Conservation (phyloP, 2,888 invertebrate species). For the Xestia c-nigrum region DNA sequence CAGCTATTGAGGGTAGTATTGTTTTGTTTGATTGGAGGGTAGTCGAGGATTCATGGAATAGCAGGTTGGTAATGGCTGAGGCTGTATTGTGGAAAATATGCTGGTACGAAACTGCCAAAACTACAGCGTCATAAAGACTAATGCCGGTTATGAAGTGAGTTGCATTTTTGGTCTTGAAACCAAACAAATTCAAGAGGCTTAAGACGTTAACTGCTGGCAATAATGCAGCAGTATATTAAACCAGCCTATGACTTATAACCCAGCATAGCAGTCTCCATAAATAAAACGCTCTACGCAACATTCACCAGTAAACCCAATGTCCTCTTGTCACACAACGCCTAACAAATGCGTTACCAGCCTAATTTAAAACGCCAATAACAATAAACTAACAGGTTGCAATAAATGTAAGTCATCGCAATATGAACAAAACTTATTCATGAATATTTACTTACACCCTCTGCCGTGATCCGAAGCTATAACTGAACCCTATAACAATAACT, state of each 20-base stretch:
- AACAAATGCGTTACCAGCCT: conserved; percentile 52
- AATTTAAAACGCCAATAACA: conserved; percentile 56
- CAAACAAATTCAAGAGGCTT: too few species aligned
- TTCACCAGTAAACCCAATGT: conserved; percentile 30
- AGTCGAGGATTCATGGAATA: conserved; percentile 16
- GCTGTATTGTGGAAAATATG: not conserved
- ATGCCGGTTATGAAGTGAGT: not conserved
- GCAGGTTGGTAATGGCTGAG: not conserved
- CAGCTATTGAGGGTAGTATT: conserved; percentile 1
- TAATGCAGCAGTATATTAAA: not conserved
- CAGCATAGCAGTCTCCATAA: not conserved
- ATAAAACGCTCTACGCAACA: conserved; percentile 24
- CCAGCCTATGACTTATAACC: not conserved
- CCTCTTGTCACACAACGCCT: conserved; percentile 52
- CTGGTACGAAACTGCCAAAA: not conserved
- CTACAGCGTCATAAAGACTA: rapidly evolving
- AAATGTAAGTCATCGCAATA: conserved; percentile 55
- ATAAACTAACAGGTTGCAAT: conserved; percentile 59
- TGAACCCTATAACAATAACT: conserved; percentile 61
- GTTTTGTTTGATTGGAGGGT: conserved; percentile 29
- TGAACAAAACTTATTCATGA: conserved; percentile 57
- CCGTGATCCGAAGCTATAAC: conserved; percentile 57
- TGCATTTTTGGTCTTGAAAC: not conserved
- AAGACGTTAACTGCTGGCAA: not conserved
- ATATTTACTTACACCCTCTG: conserved; percentile 60